These are phyloP conservation scores for Buphagus erythrorhynchus DNA, from an alignment of 2,797 vertebrate species.

Conservation along the genomic window DNA sequence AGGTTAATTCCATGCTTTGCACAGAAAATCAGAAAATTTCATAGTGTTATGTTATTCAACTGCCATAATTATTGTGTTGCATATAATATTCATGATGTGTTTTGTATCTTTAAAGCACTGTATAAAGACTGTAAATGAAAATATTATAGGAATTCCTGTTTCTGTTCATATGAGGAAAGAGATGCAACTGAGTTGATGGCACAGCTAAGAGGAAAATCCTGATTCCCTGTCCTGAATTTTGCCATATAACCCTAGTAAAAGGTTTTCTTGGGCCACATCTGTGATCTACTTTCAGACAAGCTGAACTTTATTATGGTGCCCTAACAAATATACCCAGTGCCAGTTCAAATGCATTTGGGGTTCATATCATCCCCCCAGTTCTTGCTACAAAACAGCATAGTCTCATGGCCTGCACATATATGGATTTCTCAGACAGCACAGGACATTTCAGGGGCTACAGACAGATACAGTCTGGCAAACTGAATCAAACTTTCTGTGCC, in stretches of 20 bases:
- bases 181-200: neutral
- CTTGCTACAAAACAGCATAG: neutral
- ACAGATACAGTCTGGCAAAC: neutral
- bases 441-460: neutral
- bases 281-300: neutral
- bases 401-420: neutral
- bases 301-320: neutral
- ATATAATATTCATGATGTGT: neutral
- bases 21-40: neutral
- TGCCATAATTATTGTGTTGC: neutral
- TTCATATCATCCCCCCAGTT: neutral
- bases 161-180: neutral
- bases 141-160: neutral
- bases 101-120: neutral
- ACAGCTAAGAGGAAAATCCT: neutral
- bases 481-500: neutral
- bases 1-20: neutral
- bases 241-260: neutral
- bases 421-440: neutral
- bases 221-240: neutral
- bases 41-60: neutral
- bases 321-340: neutral
- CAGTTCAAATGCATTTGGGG: neutral
- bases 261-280: neutral
- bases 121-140: neutral